phyloP scores from a whole-genome alignment of 2,888 invertebrate genomes.

The Dione vanillae region DNA sequence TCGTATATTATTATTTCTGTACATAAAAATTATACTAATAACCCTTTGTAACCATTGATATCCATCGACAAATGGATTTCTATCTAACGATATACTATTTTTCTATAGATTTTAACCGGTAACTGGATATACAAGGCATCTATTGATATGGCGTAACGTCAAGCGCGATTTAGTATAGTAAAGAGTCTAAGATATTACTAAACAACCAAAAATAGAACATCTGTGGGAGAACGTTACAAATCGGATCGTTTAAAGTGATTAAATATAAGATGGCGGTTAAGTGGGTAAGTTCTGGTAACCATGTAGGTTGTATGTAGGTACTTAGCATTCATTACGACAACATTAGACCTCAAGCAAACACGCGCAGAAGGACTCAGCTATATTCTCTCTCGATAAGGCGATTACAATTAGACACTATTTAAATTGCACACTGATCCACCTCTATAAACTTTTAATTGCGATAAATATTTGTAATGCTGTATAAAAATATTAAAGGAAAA shows the following conservation, averaged over 20 bases:
- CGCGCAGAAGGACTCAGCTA: constrained; percentile 77
- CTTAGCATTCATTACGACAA: constrained; percentile 53
- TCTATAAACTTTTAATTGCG: constrained; percentile 84
- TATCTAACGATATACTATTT: constrained; percentile 33
- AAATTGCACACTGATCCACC: constrained; percentile 83
- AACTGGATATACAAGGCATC: constrained; percentile 44
- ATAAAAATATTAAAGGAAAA: constrained; percentile 85
- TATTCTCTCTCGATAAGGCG: constrained; percentile 84
- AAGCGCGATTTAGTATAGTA: constrained; percentile 33
- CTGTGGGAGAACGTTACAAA: constrained; percentile 35
- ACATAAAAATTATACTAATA: constrained; percentile 34
- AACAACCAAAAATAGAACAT: constrained; percentile 19
- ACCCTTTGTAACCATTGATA: constrained; percentile 35
- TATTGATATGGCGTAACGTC: constrained; percentile 44
- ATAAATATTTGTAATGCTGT: constrained; percentile 83
- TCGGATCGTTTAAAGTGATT: constrained; percentile 38
- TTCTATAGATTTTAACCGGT: constrained; percentile 36
- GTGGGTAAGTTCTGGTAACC: not conserved
- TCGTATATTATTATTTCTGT: constrained; percentile 33
- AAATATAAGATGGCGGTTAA: constrained; percentile 14
- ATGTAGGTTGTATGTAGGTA: not conserved
- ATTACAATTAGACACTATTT: constrained; percentile 80
- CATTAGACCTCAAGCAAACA: constrained; percentile 71
- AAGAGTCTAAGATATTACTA: constrained; percentile 19
- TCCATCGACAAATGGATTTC: constrained; percentile 25